phyloP scores from a whole-genome alignment of 2,113 vertebrate species.

The Rhineura floridana region DNA sequence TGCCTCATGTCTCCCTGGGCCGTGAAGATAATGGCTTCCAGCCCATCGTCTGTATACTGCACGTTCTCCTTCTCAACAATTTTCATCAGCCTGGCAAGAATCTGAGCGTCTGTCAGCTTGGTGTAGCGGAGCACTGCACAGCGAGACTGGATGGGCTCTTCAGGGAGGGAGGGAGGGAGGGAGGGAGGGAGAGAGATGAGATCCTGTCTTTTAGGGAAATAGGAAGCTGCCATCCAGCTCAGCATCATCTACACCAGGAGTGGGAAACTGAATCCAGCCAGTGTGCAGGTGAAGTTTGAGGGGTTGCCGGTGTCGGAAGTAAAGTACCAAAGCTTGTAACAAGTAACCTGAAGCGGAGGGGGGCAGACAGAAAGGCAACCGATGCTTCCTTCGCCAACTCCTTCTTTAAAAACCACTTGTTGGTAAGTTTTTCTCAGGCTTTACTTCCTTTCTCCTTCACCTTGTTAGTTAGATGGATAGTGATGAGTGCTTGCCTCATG shows the following conservation, averaged over 20 bases:
- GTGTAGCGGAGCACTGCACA: conserved; percentile 95
- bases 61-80: conserved; percentile 89
- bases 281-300: no score
- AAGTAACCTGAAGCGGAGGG: no score
- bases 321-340: no score
- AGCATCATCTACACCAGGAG: not conserved
- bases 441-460: no score
- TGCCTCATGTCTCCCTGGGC: conserved; percentile 99
- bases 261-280: not conserved
- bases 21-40: conserved; percentile 97
- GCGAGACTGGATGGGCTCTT: conserved; percentile 96
- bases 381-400: no score
- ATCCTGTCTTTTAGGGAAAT: not conserved
- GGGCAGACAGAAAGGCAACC: no score
- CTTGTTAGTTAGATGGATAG: no score
- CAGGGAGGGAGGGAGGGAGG: not conserved
- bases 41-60: conserved; percentile 86
- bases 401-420: no score
- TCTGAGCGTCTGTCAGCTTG: conserved; percentile 90
- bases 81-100: conserved; percentile 87
- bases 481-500: no score
- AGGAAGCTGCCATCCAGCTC: not conserved
- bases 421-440: no score
- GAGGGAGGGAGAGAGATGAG: not conserved
- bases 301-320: no score